phyloP scores from a whole-genome alignment of 2,888 invertebrate genomes.

The Calliopum simillimum region DNA sequence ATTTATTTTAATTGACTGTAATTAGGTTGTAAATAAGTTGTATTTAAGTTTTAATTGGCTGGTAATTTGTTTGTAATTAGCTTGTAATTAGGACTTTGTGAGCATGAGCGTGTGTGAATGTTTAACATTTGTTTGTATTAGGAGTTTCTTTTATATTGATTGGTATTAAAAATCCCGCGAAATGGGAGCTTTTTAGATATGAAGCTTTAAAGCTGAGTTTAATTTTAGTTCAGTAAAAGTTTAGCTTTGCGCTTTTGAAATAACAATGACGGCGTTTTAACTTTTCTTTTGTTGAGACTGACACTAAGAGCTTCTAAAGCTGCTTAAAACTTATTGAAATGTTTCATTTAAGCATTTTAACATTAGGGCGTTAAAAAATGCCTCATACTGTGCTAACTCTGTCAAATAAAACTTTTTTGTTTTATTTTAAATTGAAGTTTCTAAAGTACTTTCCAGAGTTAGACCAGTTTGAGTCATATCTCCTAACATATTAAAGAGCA shows the following conservation, averaged over 20 bases:
- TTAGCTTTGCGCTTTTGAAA: slow-evolving; percentile 7
- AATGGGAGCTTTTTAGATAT: background rate
- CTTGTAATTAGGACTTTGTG: slow-evolving; percentile 53
- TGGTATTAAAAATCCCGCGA: slow-evolving; percentile 12
- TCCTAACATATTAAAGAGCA: slow-evolving; percentile 24
- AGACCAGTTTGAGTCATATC: background rate
- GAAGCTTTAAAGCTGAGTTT: no score
- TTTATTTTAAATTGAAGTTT: no score
- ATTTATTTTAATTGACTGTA: no score
- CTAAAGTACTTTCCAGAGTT: no score
- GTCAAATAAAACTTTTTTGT: no score
- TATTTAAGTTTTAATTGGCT: slow-evolving; percentile 14
- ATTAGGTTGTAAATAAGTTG: no score
- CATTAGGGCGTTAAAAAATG: no score
- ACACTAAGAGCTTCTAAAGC: no score
- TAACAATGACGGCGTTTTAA: slow-evolving; percentile 19
- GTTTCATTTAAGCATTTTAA: no score
- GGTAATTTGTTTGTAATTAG: slow-evolving; percentile 11
- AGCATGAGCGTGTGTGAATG: slow-evolving; percentile 70
- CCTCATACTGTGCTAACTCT: no score
- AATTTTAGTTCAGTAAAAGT: background rate
- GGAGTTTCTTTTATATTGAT: slow-evolving; percentile 26
- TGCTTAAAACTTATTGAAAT: no score
- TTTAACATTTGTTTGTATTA: slow-evolving; percentile 53
- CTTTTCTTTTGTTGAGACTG: background rate